Evolutionary conservation across 2,888 invertebrate genomes (phyloP).

Genomic region (Linyphia triangularis): DNA sequence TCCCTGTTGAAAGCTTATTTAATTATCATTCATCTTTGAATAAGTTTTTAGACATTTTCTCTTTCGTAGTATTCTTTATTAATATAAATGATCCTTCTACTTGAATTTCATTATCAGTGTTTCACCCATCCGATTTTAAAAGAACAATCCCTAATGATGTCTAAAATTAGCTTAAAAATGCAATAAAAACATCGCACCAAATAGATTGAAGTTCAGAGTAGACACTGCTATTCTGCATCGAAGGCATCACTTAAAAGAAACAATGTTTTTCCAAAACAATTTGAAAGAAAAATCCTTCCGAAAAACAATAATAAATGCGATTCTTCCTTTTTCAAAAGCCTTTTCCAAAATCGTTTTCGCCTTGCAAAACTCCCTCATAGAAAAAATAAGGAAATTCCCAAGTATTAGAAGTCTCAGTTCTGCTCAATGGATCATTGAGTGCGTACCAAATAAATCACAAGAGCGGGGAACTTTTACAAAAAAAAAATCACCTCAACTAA

Average conservation of each 20-base stretch:
- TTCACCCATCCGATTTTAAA: neutral
- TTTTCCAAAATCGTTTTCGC: slow-evolving; percentile 24
- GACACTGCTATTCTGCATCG: neutral
- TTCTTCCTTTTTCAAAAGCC: slow-evolving; percentile 27
- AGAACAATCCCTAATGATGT: neutral
- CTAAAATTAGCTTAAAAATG: neutral
- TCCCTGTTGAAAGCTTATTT: too few relatives aligned
- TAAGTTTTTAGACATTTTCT: too few relatives aligned
- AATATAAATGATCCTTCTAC: too few relatives aligned
- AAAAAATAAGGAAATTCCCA: slow-evolving; percentile 31
- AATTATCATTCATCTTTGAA: too few relatives aligned
- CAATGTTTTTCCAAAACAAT: neutral
- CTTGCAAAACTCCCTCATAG: slow-evolving; percentile 6
- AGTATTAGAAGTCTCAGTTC: slow-evolving; percentile 31
- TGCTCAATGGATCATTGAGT: slow-evolving; percentile 58
- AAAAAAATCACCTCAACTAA: slow-evolving; percentile 38
- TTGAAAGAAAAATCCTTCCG: slow-evolving; percentile 26
- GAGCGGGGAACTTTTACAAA: neutral
- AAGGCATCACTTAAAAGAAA: neutral
- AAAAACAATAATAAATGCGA: slow-evolving; percentile 43
- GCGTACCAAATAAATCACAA: slow-evolving; percentile 59
- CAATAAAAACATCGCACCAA: neutral
- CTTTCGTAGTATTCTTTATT: too few relatives aligned
- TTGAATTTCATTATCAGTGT: neutral
- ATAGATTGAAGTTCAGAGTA: too few relatives aligned